Base-by-base conservation (phyloP, 2,888 invertebrate species). In the Tetropium fuscum region DNA sequence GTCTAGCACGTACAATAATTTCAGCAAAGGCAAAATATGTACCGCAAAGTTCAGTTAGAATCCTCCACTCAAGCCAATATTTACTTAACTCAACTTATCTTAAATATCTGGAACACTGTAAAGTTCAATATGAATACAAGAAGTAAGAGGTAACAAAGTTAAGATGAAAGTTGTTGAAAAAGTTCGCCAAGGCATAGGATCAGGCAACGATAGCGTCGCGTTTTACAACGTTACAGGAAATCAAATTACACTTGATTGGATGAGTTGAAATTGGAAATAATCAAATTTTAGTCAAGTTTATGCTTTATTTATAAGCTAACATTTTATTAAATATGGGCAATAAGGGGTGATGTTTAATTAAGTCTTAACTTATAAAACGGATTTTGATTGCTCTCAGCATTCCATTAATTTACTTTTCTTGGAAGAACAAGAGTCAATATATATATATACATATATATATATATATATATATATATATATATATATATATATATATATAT, bases 191-290 rank as follows among this genome's bases (percentile, higher is more conserved):
- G 27, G 49, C 19, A n/a, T 25, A 22, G 49, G 40, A 51, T 51
- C 49, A 40, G 25, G 27, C 5, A 38, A 25, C 11, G 49, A 40
- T 40, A 40, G 25, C 40, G 40, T 7, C 40, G 13, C 18, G 38
- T 51, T 36, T 51, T 51, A 27, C 49, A 25, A 51, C 40, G 49
- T 40, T 20, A 40, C 3, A 20, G 25, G 34, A 25, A 51, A 51
- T 51, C 27, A 51, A 51, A 51, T 51, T 51, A 40, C 27, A 40
- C 49, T 34, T 40, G 49, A 51, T 40, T 51, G 49, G 49, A 38
- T 51, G 40, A 27, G 49, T 10, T 27, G 22, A 22, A 40, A 51
- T 20, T 27, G 16, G 11, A 27, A 51, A 51, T 48, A 48, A 32
- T 32, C 20, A 38, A 48, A 36, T 34, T n/a, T 36, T 13, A 34